Percentiles rank a stretch among this genome's conserved stretches.
These are phyloP conservation scores for Coreius guichenoti DNA, from an alignment of 2,797 vertebrate species.

Conservation along the genomic window DNA sequence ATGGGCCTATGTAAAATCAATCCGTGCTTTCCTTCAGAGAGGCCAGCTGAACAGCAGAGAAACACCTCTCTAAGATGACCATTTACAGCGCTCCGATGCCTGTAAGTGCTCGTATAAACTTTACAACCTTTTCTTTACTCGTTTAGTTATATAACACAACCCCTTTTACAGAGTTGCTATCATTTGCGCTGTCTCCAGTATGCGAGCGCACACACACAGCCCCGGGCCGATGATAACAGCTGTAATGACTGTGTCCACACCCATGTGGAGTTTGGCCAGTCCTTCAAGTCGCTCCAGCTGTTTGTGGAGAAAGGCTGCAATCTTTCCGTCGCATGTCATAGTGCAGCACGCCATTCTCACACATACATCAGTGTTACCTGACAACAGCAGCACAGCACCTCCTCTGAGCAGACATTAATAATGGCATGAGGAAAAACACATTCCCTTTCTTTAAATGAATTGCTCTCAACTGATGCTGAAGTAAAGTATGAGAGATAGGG, in stretches of 20 bases:
- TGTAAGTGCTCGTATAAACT: constrained; percentile 36
- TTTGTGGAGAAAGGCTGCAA: constrained; percentile 59
- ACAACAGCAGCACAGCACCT: background rate
- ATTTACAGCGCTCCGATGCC: constrained; percentile 2
- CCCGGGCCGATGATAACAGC: constrained; percentile 26
- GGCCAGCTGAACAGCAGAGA: background rate
- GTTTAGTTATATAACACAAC: constrained; percentile 4
- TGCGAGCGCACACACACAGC: constrained; percentile 36
- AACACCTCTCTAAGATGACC: background rate
- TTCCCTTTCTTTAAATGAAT: background rate
- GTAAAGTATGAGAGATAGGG: background rate
- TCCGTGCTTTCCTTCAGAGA: background rate
- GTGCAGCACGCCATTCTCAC: background rate
- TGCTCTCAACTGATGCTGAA: background rate
- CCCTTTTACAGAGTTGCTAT: constrained; percentile 35
- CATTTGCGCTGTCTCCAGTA: constrained; percentile 58
- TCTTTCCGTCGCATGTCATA: constrained; percentile 41
- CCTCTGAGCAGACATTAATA: background rate
- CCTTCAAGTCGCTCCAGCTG: constrained; percentile 59
- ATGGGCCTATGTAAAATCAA: constrained; percentile 1
- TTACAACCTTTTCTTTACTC: constrained; percentile 30
- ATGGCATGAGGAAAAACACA: background rate
- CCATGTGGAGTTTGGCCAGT: constrained; percentile 43
- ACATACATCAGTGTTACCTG: background rate
- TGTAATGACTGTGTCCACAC: constrained; percentile 59